Evolutionary conservation across 2,888 invertebrate genomes (phyloP).

Genomic region (Lydus trimaculatus): DNA sequence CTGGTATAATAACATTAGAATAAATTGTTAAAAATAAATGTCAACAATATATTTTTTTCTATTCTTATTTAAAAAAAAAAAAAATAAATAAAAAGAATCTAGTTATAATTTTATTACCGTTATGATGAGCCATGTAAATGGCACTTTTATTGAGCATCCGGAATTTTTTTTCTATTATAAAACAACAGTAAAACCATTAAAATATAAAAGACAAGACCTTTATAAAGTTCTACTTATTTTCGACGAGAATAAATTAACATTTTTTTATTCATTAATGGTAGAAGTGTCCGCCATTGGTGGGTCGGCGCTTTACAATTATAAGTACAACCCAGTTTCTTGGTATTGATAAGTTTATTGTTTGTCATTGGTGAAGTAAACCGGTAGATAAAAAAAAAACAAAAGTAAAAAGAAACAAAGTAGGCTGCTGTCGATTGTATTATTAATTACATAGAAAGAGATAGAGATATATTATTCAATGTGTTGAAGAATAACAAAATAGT

Average conservation of each 20-base stretch:
- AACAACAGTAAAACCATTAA: not conserved
- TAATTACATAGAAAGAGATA: not conserved
- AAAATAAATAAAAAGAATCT: not conserved
- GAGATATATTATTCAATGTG: too few species aligned
- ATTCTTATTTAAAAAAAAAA: too few species aligned
- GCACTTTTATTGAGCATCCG: constrained; percentile 6
- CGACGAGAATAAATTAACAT: not conserved
- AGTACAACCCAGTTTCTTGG: constrained; percentile 10
- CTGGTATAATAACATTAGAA: not conserved
- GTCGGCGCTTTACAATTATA: not conserved
- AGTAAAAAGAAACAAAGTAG: constrained; percentile 11
- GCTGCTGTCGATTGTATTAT: not conserved
- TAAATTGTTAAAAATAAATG: constrained; percentile 4
- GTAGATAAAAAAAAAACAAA: not conserved
- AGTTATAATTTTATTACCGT: constrained; percentile 6
- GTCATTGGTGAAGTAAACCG: constrained; percentile 24
- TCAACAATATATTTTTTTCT: not conserved
- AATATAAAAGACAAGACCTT: not conserved
- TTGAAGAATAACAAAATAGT: too few species aligned
- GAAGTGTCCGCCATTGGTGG: not conserved
- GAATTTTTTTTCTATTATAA: not conserved
- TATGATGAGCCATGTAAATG: constrained; percentile 7
- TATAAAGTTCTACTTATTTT: not conserved
- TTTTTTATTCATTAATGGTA: not conserved
- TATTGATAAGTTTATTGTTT: constrained; percentile 29